Evolutionary conservation across 2,888 invertebrate species (phyloP), one percentile per base, ranked within the genome.

Genomic region (Pterobdella sp.): DNA sequence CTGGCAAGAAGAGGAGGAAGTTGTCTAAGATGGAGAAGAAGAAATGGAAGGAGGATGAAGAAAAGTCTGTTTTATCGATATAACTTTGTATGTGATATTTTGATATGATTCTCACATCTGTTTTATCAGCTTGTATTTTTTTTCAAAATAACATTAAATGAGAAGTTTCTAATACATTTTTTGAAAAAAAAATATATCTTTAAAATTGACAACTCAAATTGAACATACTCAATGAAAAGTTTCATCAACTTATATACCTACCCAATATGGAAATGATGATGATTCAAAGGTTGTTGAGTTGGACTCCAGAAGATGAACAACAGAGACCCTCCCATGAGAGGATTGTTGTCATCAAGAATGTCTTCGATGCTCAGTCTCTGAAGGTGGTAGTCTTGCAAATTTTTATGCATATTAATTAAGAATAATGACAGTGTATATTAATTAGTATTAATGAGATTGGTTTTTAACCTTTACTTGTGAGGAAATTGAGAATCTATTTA

Each of bases 261-360:
- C 64, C 65, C 32, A 49, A 26, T 73, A 2, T 68, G 67, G n/a
- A 68, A 34, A n/a, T 22, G 77, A 49, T 18, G 14, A 49, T 18
- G 26, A n/a, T 64, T 64, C 79, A 14, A 78, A 90, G 90, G 81
- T 85, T 96, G 68, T 92, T 98, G 82, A 95, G 94, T 83, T 98
- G 98, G 98, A 87, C 96, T 0, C 96, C 97, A 79, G 92, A 92
- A 82, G 87, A 92, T 81, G 86, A 90, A 42, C 93, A 92, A 0
- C 91, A 92, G 80, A 77, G 94, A 70, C 88, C 89, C 0, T 93
- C 92, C 81, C 89, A 92, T 82, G 97, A 98, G 83, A 89, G 89
- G 81, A 88, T 92, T 69, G 94, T 98, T 0, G 90, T 98, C 68
- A 87, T 98, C 14, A 94, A 92, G 82, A 95, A 97, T 84, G 87